Conservation (phyloP, 1,140 invertebrate species). For the Acromyrmex echinatior region DNA sequence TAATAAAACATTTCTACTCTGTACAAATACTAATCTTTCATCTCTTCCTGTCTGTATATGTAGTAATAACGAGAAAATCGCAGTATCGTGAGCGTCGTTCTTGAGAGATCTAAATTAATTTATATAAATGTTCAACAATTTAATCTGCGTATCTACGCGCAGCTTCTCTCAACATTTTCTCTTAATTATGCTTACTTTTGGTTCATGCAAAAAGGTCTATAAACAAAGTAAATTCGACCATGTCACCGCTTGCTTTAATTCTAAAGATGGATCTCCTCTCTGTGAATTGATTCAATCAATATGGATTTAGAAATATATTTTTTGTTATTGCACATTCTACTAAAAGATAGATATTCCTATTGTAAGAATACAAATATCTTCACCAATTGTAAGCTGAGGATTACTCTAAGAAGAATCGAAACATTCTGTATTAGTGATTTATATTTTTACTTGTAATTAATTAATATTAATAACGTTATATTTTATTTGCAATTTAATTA, state of each 20-base stretch:
- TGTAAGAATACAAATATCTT: not conserved
- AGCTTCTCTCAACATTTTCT: slow-evolving; percentile 34
- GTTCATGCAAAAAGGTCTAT: slow-evolving; percentile 24
- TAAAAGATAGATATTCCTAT: not conserved
- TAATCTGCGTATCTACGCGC: slow-evolving; percentile 19
- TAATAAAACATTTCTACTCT: slow-evolving; percentile 5
- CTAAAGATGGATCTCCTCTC: not conserved
- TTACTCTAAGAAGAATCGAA: too few species aligned
- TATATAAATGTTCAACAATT: slow-evolving; percentile 47
- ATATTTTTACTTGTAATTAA: too few species aligned
- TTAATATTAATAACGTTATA: too few species aligned
- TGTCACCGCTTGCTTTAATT: slow-evolving; percentile 23
- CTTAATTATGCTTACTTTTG: slow-evolving; percentile 47
- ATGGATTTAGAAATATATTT: not conserved
- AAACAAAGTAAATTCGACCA: slow-evolving; percentile 5
- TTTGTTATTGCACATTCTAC: not conserved
- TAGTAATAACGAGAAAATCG: not conserved
- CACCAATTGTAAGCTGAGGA: too few species aligned
- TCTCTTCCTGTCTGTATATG: not conserved
- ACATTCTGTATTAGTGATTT: too few species aligned
- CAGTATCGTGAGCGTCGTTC: slow-evolving; percentile 13
- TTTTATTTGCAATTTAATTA: too few species aligned
- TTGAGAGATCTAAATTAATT: slow-evolving; percentile 40
- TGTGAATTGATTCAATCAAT: slow-evolving; percentile 3
- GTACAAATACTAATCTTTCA: slow-evolving; percentile 43